Evolutionary conservation across 2,888 invertebrate species (phyloP).

Genomic region (Petrolisthes manimaculis): DNA sequence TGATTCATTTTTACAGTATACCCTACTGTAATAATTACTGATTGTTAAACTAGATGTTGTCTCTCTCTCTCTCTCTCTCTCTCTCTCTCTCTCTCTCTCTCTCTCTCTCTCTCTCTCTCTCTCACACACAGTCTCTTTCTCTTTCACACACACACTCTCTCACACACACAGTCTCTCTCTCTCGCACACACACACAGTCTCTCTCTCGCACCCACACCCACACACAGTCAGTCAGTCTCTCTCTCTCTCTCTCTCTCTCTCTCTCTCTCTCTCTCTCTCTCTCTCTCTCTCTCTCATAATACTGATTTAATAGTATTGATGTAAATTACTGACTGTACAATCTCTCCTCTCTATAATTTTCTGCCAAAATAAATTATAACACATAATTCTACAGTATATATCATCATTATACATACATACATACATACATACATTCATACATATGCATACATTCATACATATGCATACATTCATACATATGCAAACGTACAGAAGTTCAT

Average conservation of each 20-base stretch:
- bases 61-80: background rate
- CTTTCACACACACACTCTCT: background rate
- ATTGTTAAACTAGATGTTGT: background rate
- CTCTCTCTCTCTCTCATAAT: background rate
- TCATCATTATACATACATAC: constrained; percentile 12
- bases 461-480: no score
- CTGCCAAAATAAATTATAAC: background rate
- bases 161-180: background rate
- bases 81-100: constrained; percentile 9
- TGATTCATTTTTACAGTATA: no score
- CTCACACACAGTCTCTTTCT: constrained; percentile 14
- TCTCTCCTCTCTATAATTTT: background rate
- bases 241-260: no score
- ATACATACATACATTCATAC: background rate
- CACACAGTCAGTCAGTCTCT: constrained; percentile 5
- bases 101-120: constrained; percentile 14
- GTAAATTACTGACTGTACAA: no score
- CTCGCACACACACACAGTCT: background rate
- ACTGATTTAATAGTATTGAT: no score
- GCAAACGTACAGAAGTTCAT: constrained; percentile 26
- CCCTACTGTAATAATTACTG: no score
- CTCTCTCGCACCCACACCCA: background rate
- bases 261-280: constrained; percentile 22
- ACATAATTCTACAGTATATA: background rate
- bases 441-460: no score